Evolutionary conservation across 2,797 vertebrate genomes (phyloP).

Genomic region (Phataginus tricuspis): DNA sequence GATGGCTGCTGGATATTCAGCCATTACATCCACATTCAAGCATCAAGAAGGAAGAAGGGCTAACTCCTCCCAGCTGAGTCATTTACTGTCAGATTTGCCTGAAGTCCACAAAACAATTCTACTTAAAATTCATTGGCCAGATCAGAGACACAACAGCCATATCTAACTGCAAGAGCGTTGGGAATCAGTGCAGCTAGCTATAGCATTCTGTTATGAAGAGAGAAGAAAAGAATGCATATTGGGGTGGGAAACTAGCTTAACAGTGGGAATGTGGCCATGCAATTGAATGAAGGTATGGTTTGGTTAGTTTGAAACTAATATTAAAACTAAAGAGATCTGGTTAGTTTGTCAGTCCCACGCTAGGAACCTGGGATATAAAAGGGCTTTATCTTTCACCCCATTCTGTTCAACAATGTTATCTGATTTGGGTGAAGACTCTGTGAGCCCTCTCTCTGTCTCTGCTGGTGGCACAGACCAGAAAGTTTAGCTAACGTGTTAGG

Average conservation of each 20-base stretch:
- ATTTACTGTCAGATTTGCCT: background rate
- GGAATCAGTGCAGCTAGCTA: background rate
- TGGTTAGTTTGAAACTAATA: background rate
- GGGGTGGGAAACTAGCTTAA: background rate
- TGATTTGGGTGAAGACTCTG: background rate
- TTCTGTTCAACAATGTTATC: background rate
- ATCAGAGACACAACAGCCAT: background rate
- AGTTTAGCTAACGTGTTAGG: background rate
- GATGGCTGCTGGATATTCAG: background rate
- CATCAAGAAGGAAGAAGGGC: background rate
- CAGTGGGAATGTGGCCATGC: background rate
- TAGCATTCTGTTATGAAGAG: background rate
- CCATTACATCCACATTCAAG: background rate
- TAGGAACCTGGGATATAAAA: background rate
- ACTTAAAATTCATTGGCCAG: background rate
- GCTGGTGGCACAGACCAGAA: background rate
- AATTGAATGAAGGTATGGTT: background rate
- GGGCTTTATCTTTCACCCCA: background rate
- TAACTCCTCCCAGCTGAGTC: background rate
- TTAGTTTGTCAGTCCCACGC: background rate
- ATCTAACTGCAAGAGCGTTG: background rate
- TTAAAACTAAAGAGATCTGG: background rate
- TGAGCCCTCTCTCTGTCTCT: background rate
- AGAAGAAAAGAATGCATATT: background rate
- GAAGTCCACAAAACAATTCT: background rate